phyloP scores from a whole-genome alignment of 2,797 vertebrate species.

The Semotilus atromaculatus region DNA sequence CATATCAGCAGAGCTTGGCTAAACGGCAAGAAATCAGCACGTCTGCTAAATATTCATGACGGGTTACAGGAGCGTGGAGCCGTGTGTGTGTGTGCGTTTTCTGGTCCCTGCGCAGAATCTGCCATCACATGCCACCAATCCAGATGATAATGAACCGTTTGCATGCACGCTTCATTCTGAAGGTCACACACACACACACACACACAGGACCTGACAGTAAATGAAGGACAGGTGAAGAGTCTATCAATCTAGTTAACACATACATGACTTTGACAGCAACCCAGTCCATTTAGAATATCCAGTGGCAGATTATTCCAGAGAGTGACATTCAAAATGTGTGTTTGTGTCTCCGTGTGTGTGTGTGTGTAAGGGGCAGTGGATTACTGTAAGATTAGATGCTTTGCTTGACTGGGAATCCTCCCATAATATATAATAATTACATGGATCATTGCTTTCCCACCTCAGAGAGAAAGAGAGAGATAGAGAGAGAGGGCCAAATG shows the following conservation, averaged over 20 bases:
- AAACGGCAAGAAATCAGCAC: slow-evolving; percentile 41
- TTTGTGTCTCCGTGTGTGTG: slow-evolving; percentile 22
- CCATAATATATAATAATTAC: slow-evolving; percentile 60
- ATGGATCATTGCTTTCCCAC: slow-evolving; percentile 51
- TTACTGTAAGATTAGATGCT: slow-evolving; percentile 52
- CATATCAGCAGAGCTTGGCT: slow-evolving; percentile 48
- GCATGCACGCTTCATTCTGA: slow-evolving; percentile 33
- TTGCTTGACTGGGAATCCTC: slow-evolving; percentile 57
- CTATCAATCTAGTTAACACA: slow-evolving; percentile 35
- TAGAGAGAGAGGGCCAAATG: slow-evolving; percentile 47
- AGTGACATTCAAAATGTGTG: slow-evolving; percentile 28
- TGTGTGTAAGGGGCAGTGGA: slow-evolving; percentile 36
- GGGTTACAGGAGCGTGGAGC: background rate
- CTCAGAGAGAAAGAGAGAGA: slow-evolving; percentile 35
- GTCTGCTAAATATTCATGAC: slow-evolving; percentile 56
- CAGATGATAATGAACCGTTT: slow-evolving; percentile 41
- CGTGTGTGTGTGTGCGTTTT: slow-evolving; percentile 14
- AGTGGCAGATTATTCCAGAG: slow-evolving; percentile 29
- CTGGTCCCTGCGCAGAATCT: background rate
- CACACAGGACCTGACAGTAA: background rate
- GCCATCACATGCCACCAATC: slow-evolving; percentile 46
- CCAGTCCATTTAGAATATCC: slow-evolving; percentile 17
- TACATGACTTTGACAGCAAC: slow-evolving; percentile 26
- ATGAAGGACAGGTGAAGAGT: slow-evolving; percentile 37
- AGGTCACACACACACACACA: slow-evolving; percentile 26